These are phyloP conservation scores for Lasioglossum pauxillum DNA, from an alignment of 2,888 invertebrate genomes.

Conservation along the genomic window DNA sequence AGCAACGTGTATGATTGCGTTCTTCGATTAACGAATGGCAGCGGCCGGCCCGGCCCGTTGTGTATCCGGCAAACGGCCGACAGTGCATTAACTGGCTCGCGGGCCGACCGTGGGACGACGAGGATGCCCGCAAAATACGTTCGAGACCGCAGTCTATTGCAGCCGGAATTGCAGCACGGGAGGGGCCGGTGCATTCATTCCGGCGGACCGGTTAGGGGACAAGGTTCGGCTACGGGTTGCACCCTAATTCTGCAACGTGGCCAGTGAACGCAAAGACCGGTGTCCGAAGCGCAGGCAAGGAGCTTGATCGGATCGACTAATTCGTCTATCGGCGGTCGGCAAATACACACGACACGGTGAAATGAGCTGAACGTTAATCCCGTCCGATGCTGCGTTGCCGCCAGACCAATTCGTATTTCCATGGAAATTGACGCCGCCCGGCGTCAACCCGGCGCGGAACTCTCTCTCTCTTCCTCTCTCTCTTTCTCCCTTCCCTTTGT, in stretches of 20 bases:
- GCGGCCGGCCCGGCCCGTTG: not conserved
- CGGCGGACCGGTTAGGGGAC: not conserved
- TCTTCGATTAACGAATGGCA: too few relatives aligned
- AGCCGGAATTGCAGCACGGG: conserved; percentile 39
- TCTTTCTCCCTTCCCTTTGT: not conserved
- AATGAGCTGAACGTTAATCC: conserved; percentile 6
- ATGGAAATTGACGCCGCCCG: not conserved
- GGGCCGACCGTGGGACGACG: not conserved
- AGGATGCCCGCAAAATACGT: conserved; percentile 47
- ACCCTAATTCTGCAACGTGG: not conserved
- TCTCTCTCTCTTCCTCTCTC: not conserved
- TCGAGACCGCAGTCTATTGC: conserved; percentile 53
- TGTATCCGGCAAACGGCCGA: conserved; percentile 12
- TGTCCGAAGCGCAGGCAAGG: not conserved
- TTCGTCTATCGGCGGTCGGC: not conserved
- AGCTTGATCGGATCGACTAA: not conserved
- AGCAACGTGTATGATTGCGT: too few relatives aligned
- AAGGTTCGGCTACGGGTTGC: not conserved
- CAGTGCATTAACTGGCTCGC: conserved; percentile 43
- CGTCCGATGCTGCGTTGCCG: not conserved
- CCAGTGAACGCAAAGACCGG: not conserved
- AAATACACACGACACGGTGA: not conserved
- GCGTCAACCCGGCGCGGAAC: not conserved
- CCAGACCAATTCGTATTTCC: conserved; percentile 1
- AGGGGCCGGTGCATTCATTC: not conserved